Evolutionary conservation across 2,888 invertebrate genomes (phyloP), one percentile per base, ranked within the genome.

Genomic region (Chrysomela aeneicollis): DNA sequence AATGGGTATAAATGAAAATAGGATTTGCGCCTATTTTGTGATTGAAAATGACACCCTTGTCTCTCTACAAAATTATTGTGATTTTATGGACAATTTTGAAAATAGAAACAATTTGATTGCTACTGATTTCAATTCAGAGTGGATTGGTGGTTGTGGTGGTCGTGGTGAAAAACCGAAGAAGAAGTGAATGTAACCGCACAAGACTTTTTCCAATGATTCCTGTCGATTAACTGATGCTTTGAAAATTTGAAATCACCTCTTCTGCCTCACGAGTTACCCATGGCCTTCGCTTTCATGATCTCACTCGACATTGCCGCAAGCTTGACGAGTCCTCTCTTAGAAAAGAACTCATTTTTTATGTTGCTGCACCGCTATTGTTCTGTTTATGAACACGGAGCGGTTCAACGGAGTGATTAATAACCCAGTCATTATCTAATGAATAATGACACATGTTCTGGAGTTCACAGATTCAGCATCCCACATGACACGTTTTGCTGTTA

Each of bases 281-380:
- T 42, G 42, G 15, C 15, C 42, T 42, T 42, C 32, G 47, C 52
- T 51, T 15, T 59, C 61, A 59, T 63, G 64, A 57, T 63, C 64
- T 49, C 62, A 63, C 55, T 67, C 61, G 67, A 61, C 67, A 67
- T 63, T 62, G 69, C 71, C 71, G 60, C 64, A 61, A 67, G 66
- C 63, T 26, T 59, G 59, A 47, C 17, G 64, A 52, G 60, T 57
- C 32, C 50, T 35, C 61, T 64, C 37, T 19, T 17, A 2, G 1
- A 51, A 57, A 57, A 57, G 35, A 22, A 30, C 42, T 51, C 18
- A 42, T 58, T 32, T 47, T 58, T 46, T 42, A 52, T 64, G 64
- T 42, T 51, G 35, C 22, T 50, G 37, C 49, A 60, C 42, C 30
- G 57, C 57, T 47, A 57, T 57, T 57, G 57, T 57, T 57, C 57